phyloP scores from a whole-genome alignment of 2,113 vertebrate genomes.

The Dasyurus viverrinus region DNA sequence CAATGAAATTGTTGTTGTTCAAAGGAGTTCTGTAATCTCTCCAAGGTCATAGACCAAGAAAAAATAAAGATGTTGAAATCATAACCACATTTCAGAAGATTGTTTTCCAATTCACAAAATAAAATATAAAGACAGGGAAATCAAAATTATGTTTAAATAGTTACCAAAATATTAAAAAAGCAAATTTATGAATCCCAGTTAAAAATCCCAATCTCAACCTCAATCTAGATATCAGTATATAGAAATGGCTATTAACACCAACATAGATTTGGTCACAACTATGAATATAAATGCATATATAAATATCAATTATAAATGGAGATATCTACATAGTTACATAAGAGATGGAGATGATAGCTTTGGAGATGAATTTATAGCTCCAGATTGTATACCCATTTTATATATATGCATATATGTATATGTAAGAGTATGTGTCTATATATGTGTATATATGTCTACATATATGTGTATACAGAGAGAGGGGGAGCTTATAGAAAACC shows the following conservation, averaged over 20 bases:
- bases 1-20: neutral
- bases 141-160: neutral
- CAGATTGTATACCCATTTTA: neutral
- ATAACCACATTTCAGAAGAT: neutral
- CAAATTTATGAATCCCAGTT: neutral
- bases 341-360: neutral
- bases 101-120: neutral
- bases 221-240: neutral
- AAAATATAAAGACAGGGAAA: neutral
- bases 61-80: neutral
- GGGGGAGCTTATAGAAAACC: neutral
- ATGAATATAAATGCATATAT: neutral
- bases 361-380: neutral
- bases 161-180: neutral
- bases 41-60: neutral
- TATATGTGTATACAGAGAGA: too few species aligned
- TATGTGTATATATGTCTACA: too few species aligned
- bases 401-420: too few species aligned
- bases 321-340: neutral
- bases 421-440: too few species aligned
- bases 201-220: neutral
- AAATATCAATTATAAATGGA: neutral
- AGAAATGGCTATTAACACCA: neutral
- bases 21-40: neutral
- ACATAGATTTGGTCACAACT: neutral